Percentiles rank a stretch among this genome's conserved stretches.
Conservation (phyloP, 2,113 vertebrate genomes). For the Crypturellus undulatus region DNA sequence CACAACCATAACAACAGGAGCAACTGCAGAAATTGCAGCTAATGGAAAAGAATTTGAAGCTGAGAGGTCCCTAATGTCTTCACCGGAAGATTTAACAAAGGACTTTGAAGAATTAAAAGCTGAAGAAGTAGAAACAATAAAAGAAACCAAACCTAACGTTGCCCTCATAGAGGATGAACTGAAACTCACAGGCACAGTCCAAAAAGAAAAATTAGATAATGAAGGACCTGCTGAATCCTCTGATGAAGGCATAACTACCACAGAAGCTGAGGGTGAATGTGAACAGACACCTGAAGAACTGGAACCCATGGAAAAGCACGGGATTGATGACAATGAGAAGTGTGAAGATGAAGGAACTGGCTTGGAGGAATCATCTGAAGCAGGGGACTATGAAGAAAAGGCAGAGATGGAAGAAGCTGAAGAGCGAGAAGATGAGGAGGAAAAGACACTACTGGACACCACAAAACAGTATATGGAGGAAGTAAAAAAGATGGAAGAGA, state of each 20-base stretch:
- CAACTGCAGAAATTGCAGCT: conserved; percentile 38
- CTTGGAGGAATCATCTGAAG: conserved; percentile 90
- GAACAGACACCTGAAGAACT: conserved; percentile 89
- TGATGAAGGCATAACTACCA: conserved; percentile 94
- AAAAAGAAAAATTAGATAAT: conserved; percentile 85
- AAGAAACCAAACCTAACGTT: conserved; percentile 77
- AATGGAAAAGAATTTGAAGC: conserved; percentile 80
- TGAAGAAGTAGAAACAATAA: conserved; percentile 83
- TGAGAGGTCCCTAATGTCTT: conserved; percentile 92
- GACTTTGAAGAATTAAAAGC: conserved; percentile 93
- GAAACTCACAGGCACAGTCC: conserved; percentile 70
- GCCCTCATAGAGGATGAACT: conserved; percentile 73
- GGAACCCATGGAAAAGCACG: conserved; percentile 83
- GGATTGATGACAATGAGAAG: conserved; percentile 84
- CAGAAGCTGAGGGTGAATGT: conserved; percentile 90
- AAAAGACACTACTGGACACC: conserved; percentile 9
- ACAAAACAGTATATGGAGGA: conserved; percentile 56
- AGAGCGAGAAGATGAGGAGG: conserved; percentile 80
- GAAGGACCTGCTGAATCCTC: conserved; percentile 85
- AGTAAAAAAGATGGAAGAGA: conserved; percentile 15
- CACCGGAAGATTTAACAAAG: conserved; percentile 95
- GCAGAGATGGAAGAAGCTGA: conserved; percentile 91
- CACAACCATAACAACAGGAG: not conserved
- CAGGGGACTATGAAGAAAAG: conserved; percentile 92
- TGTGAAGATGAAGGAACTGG: conserved; percentile 94